Base-by-base conservation (phyloP, 2,797 vertebrate species). In the Pangasius macronema region DNA sequence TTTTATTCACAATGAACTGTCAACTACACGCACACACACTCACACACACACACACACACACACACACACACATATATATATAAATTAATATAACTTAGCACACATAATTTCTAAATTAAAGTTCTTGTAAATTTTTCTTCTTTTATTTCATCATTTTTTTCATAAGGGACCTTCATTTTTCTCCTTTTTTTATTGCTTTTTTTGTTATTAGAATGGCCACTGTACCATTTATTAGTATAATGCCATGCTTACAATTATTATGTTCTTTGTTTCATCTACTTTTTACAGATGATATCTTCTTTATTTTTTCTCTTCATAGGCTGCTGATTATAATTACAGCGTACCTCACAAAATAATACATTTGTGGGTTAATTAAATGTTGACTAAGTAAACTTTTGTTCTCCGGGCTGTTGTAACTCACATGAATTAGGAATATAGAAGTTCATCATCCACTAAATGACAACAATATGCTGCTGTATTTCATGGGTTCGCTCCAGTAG, bases 401-500 rank as follows among this genome's bases (percentile, higher is more conserved):
- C 16, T 55, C 16, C 3, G 11, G 4, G 63, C 7, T 18, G 24
- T 82, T 63, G 8, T 61, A 18, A 82, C 24, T 33, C 7, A 63
- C 7, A 63, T 18, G 24, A n/a, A 46, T 82, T 49, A 82, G 82
- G 27, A 61, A 72, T 86, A 42, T 46, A 67, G n/a, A 24, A 51
- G 16, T 1, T 46, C 39, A 75, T 49, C 11, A 30, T 20, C 36
- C 30, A 36, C 2, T 14, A 39, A 24, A 18, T 33, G 14, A 22
- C 30, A 24, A 24, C 30, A 59, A 14, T 80, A 59, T 39, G 22
- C 5, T 59, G 18, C 30, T 39, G 20, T 22, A 39, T 57, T 57
- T 33, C 16, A 14, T 55, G 6, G 20, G 22, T 61, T 61, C 7
- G 0, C 0, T 59, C 87, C 90, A 88, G 84, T 82, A 90, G 90